Conservation (phyloP, 2,113 vertebrate species). For the Puma concolor region DNA sequence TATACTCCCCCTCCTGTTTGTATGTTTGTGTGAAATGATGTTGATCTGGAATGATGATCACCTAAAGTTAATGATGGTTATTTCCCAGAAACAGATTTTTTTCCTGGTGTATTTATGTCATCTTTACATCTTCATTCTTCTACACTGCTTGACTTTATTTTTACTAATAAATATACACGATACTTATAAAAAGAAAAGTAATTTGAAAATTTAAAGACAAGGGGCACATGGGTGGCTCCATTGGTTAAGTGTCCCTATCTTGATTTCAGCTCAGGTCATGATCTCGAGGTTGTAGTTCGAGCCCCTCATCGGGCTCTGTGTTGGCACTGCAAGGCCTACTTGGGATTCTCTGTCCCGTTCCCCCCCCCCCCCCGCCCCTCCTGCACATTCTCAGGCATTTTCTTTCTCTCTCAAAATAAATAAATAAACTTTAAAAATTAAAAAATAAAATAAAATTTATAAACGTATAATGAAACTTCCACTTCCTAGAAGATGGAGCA, state of each 20-base stretch:
- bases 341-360: too few species aligned
- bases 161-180: not conserved
- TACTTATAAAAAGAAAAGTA: not conserved
- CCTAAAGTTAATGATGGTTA: not conserved
- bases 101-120: not conserved
- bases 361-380: too few species aligned
- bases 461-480: not conserved
- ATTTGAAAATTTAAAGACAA: not conserved
- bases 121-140: not conserved
- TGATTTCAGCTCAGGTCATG: too few species aligned
- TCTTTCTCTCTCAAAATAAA: too few species aligned
- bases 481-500: not conserved
- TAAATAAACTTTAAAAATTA: too few species aligned
- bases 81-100: constrained; percentile 30
- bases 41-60: not conserved
- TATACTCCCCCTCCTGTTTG: not conserved
- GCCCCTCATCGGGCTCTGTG: too few species aligned
- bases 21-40: not conserved
- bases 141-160: not conserved
- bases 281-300: too few species aligned
- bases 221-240: too few species aligned
- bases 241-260: too few species aligned
- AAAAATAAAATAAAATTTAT: not conserved
- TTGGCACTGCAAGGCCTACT: too few species aligned
- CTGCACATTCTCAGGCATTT: too few species aligned